Conservation (phyloP, 2,113 vertebrate genomes). For the Verasper variegatus region DNA sequence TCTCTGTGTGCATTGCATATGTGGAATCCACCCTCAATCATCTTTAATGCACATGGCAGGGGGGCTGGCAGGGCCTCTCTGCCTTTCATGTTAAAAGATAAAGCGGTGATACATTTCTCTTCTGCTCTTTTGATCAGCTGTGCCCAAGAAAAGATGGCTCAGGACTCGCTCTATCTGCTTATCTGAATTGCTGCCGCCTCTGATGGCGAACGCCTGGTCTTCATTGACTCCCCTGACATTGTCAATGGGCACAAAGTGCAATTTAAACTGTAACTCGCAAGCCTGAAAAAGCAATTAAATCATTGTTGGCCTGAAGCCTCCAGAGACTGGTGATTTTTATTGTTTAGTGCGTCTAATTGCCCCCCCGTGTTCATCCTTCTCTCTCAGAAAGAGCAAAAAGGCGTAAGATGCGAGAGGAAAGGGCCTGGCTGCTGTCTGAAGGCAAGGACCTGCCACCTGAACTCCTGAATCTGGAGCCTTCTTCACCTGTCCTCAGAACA, state of each 20-base stretch:
- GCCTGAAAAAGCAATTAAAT: conserved; percentile 22
- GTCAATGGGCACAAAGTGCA: conserved; percentile 27
- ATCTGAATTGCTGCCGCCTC: conserved; percentile 32
- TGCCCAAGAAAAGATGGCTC: conserved; percentile 58
- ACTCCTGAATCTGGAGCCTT: conserved; percentile 90
- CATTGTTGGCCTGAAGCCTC: conserved; percentile 12
- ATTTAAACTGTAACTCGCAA: conserved; percentile 43
- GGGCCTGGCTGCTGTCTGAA: conserved; percentile 92
- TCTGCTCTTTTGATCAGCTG: conserved; percentile 76
- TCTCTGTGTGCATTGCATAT: conserved; percentile 70
- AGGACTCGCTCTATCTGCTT: conserved; percentile 47
- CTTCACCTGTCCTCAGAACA: conserved; percentile 87
- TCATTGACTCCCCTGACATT: conserved; percentile 22
- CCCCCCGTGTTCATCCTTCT: background rate
- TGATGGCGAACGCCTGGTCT: conserved; percentile 42
- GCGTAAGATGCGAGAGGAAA: conserved; percentile 93
- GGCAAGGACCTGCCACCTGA: conserved; percentile 94
- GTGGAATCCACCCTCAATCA: conserved; percentile 69
- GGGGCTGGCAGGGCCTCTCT: conserved; percentile 61
- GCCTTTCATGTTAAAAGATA: conserved; percentile 76
- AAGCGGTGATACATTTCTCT: conserved; percentile 63
- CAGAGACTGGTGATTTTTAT: background rate
- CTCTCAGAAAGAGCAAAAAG: conserved; percentile 91
- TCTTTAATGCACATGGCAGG: conserved; percentile 76
- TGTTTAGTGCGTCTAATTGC: conserved; percentile 27